Evolutionary conservation across 2,113 vertebrate species (phyloP).

Genomic region (Erpornis zantholeuca): DNA sequence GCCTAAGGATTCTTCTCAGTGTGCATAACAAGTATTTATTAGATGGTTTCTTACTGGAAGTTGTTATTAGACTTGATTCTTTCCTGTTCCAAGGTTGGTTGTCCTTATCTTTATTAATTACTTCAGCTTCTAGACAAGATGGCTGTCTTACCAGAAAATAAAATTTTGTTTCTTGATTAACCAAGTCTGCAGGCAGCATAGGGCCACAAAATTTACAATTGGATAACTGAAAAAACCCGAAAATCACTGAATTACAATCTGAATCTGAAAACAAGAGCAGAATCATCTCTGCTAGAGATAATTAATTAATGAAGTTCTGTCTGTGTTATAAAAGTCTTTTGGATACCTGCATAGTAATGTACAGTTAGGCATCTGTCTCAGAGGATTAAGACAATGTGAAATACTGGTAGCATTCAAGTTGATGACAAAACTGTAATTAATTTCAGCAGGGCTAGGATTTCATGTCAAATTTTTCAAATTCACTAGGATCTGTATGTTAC

Average conservation of each 20-base stretch:
- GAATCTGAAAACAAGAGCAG: not conserved
- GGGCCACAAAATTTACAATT: not conserved
- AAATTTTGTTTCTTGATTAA: constrained; percentile 5
- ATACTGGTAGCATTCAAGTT: not conserved
- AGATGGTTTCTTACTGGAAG: constrained; percentile 11
- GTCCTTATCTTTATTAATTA: constrained; percentile 51
- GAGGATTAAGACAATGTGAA: not conserved
- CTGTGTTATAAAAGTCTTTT: not conserved
- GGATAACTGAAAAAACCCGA: not conserved
- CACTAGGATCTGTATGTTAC: not conserved
- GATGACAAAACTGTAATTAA: not conserved
- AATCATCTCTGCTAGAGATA: not conserved
- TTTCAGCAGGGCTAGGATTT: not conserved
- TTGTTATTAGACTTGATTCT: constrained; percentile 16
- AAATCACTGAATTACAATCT: not conserved
- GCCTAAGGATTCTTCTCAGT: constrained; percentile 42
- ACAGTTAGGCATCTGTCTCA: not conserved
- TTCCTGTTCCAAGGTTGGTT: constrained; percentile 16
- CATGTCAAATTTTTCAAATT: not conserved
- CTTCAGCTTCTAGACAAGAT: not conserved
- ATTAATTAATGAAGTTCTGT: not conserved
- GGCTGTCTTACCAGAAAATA: not conserved
- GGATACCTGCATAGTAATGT: not conserved
- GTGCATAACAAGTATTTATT: constrained; percentile 55
- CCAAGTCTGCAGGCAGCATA: not conserved